Evolutionary conservation across 2,113 vertebrate species (phyloP), one percentile per base, ranked within the genome.

Genomic region (Petromus typicus): DNA sequence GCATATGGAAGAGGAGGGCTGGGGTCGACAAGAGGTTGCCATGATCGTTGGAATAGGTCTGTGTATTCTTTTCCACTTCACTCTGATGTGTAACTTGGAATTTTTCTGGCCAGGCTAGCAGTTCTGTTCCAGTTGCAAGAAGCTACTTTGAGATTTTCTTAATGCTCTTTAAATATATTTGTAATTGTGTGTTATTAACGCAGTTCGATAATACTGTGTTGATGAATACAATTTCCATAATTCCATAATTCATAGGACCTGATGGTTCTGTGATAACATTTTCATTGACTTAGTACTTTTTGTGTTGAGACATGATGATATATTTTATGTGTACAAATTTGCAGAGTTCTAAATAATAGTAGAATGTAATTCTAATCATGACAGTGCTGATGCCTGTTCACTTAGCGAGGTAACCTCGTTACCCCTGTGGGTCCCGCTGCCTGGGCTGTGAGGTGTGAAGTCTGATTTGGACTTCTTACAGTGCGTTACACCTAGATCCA

Each of bases 21-120:
- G 71, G 48, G 86, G 84, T 83, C 56, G 71, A 63, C 61, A 40
- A 86, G 56, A 66, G 79, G 43, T 94, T 91, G 25, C 57, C 30
- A n/a, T 91, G 87, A 64, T 87, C 30, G 90, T 2, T 54, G 76
- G 79, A 25, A 57, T 59, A 73, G 32, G 71, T 56, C 80, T 91
- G 69, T 54, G 45, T 81, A 57, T 67, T 69, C 75, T 90, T 59
- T 81, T 88, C 76, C 63, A 22, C 59, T 7, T 63, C 32, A 54
- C 75, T 57, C 79, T 85, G 67, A 54, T 34, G 63, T 94, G 95
- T n/a, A 69, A 73, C 66, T 40, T 94, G 85, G 51, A 71, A 92
- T 63, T 67, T 93, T 96, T 93, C 92, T 64, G 93, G 93, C 73
- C 34, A 2, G 22, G 5, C 17, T 23, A 51, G 5, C 7, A 56